phyloP scores from a whole-genome alignment of 2,113 vertebrate genomes.

The Macquaria australasica region DNA sequence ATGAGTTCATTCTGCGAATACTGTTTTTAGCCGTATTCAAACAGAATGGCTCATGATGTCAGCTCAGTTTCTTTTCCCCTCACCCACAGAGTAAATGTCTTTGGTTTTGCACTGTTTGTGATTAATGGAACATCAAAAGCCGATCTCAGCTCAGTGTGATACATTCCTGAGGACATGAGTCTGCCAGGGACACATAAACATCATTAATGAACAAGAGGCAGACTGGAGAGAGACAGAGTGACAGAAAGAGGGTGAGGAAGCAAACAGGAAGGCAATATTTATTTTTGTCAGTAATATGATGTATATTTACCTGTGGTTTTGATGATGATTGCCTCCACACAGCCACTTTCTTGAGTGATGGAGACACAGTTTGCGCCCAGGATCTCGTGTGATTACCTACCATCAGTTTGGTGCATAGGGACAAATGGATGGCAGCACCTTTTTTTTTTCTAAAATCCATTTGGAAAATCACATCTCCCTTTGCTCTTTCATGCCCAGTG shows the following conservation, averaged over 20 bases:
- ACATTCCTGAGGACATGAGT: slow-evolving; percentile 71
- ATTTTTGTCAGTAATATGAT: slow-evolving; percentile 61
- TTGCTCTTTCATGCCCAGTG: slow-evolving; percentile 66
- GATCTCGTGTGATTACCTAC: slow-evolving; percentile 64
- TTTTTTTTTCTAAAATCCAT: slow-evolving; percentile 53
- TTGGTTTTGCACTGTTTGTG: slow-evolving; percentile 74
- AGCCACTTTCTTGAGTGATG: slow-evolving; percentile 60
- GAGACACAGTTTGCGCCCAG: slow-evolving; percentile 45
- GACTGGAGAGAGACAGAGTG: slow-evolving; percentile 54
- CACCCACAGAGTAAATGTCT: slow-evolving; percentile 71
- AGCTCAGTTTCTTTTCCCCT: slow-evolving; percentile 49
- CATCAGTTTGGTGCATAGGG: slow-evolving; percentile 35
- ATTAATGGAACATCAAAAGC: slow-evolving; percentile 82
- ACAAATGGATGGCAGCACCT: slow-evolving; percentile 57
- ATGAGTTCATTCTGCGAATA: slow-evolving; percentile 45
- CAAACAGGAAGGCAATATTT: slow-evolving; percentile 54
- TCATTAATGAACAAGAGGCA: slow-evolving; percentile 74
- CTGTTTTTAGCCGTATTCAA: slow-evolving; percentile 59
- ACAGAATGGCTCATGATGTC: slow-evolving; percentile 72
- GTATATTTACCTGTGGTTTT: slow-evolving; percentile 68
- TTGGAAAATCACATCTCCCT: slow-evolving; percentile 66
- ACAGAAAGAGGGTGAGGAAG: slow-evolving; percentile 45
- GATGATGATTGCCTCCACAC: slow-evolving; percentile 58
- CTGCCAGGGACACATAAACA: slow-evolving; percentile 76
- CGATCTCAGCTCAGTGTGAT: slow-evolving; percentile 68